Evolutionary conservation across 2,888 invertebrate species (phyloP).

Genomic region (Capitulum mitella): DNA sequence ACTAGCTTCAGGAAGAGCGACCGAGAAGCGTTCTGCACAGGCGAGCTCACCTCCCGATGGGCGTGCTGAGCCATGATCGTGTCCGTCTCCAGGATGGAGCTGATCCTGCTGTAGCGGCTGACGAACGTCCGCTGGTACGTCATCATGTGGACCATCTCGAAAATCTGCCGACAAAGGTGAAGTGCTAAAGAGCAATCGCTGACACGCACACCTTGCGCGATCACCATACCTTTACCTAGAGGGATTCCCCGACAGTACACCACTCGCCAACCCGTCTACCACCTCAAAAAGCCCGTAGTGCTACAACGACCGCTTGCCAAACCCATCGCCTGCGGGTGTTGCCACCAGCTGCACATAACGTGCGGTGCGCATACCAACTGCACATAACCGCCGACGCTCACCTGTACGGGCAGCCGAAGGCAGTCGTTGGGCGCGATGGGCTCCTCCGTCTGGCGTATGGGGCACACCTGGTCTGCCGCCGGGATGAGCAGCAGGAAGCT

Average conservation of each 20-base stretch:
- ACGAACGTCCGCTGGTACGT: slow-evolving; percentile 89
- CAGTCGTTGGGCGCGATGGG: slow-evolving; percentile 42
- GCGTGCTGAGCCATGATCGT: slow-evolving; percentile 84
- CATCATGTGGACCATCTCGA: slow-evolving; percentile 85
- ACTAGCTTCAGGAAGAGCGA: too few relatives aligned
- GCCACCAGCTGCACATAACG: too few relatives aligned
- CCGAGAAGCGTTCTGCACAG: too few relatives aligned
- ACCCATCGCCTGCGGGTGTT: too few relatives aligned
- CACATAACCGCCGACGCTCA: slow-evolving; percentile 34
- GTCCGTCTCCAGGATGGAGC: slow-evolving; percentile 87
- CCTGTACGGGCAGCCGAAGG: slow-evolving; percentile 83
- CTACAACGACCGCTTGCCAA: too few relatives aligned
- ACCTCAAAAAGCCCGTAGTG: too few relatives aligned
- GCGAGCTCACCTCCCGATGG: slow-evolving; percentile 65
- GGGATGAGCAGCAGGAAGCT: slow-evolving; percentile 88
- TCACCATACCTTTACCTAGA: too few relatives aligned
- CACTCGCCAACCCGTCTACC: too few relatives aligned
- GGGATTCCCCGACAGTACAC: too few relatives aligned
- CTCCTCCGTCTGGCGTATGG: slow-evolving; percentile 49
- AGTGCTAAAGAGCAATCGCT: too few relatives aligned
- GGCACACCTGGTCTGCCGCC: slow-evolving; percentile 84
- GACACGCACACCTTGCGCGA: too few relatives aligned
- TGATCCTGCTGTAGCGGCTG: slow-evolving; percentile 81
- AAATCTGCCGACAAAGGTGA: slow-evolving; percentile 49
- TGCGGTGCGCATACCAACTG: too few relatives aligned